These are phyloP conservation scores for Serinus canaria DNA, from an alignment of 2,113 vertebrate genomes.

Conservation along the genomic window DNA sequence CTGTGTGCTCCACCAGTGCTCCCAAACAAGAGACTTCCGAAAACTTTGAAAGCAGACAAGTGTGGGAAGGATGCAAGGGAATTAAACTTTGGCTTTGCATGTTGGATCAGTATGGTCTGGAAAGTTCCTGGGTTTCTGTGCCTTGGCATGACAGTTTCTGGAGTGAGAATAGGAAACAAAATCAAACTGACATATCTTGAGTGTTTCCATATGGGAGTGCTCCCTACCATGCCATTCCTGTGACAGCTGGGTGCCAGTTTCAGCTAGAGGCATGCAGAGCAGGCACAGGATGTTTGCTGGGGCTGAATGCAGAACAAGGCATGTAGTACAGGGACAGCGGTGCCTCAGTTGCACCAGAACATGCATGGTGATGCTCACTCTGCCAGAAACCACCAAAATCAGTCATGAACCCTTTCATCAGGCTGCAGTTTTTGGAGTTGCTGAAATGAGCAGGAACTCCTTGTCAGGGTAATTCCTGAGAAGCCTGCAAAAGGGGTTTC, in stretches of 20 bases:
- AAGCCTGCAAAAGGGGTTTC: neutral
- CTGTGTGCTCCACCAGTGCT: neutral
- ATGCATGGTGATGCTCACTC: neutral
- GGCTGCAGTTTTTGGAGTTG: neutral
- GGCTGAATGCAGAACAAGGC: neutral
- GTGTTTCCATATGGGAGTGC: neutral
- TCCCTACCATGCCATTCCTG: neutral
- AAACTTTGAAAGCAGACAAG: neutral
- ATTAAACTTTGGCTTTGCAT: neutral
- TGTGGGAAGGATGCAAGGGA: accelerated
- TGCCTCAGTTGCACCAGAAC: neutral
- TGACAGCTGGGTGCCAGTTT: neutral
- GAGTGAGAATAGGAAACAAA: neutral
- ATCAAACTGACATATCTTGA: neutral
- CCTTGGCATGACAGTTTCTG: neutral
- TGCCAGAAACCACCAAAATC: neutral
- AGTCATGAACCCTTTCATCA: neutral
- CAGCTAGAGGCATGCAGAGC: neutral
- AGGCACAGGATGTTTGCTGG: neutral
- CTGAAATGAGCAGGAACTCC: neutral
- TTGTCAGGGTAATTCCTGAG: neutral
- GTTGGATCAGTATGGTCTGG: neutral
- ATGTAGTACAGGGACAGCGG: neutral
- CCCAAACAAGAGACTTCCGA: neutral
- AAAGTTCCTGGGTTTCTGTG: neutral